A percentile compares a stretch with the other conserved stretches of the same genome.
Evolutionary conservation across 64 coral and sea anemone species (phyloP).

Genomic region (Trachythela sp.): DNA sequence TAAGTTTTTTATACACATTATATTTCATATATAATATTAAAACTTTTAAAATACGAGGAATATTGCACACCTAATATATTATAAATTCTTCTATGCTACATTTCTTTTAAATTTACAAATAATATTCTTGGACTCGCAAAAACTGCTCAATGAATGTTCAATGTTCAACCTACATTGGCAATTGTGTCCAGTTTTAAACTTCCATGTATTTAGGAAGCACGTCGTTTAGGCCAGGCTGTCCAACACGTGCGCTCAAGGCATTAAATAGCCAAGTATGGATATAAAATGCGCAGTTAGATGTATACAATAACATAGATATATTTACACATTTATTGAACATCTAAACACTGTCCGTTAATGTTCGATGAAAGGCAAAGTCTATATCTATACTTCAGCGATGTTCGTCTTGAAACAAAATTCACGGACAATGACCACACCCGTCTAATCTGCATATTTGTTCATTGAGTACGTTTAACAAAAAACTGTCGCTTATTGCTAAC

Average conservation of each 20-base stretch:
- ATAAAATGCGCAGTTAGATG: constrained; percentile 3
- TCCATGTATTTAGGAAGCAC: background rate
- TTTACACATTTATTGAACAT: constrained; percentile 9
- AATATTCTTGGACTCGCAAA: background rate
- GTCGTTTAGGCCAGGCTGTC: background rate
- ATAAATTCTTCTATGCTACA: background rate
- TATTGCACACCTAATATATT: background rate
- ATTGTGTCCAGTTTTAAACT: background rate
- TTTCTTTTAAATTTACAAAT: background rate
- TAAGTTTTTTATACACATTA: background rate
- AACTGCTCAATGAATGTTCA: background rate
- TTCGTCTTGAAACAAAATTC: background rate
- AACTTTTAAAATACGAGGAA: background rate
- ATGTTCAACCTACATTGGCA: background rate
- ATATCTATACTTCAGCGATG: background rate
- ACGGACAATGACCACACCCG: background rate
- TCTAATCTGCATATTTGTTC: background rate
- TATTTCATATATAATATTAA: background rate
- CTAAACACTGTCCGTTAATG: background rate
- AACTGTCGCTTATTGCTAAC: background rate
- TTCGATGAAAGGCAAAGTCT: background rate
- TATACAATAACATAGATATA: background rate
- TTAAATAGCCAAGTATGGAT: background rate
- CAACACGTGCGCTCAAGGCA: background rate
- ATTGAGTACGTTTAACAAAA: background rate